A percentile compares a stretch with the other conserved stretches of the same genome.
Conservation (phyloP, 2,888 invertebrate genomes). For the Papilio gigon region DNA sequence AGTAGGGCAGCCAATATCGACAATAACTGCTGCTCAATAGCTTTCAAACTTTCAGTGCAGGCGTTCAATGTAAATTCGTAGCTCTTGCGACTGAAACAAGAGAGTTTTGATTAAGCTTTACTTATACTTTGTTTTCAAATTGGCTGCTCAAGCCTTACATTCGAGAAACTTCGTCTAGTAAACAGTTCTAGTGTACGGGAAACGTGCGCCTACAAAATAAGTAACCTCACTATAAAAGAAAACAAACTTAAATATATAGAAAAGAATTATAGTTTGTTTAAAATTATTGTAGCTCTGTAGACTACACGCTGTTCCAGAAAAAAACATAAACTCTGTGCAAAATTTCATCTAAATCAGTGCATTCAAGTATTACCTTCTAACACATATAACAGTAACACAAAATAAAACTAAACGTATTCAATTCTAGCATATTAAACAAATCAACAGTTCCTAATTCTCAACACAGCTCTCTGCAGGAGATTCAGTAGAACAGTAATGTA, state of each 20-base stretch:
- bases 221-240: too few relatives aligned
- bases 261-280: too few relatives aligned
- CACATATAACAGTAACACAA: too few relatives aligned
- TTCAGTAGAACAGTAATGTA: not conserved
- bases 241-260: too few relatives aligned
- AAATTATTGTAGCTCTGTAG: too few relatives aligned
- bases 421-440: not conserved
- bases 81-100: not conserved
- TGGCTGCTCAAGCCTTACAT: not conserved
- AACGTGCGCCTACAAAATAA: too few relatives aligned
- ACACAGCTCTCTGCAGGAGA: not conserved
- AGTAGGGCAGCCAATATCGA: constrained; percentile 20
- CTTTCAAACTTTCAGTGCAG: constrained; percentile 20
- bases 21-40: constrained; percentile 14
- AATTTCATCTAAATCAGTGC: too few relatives aligned
- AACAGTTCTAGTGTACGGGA: too few relatives aligned
- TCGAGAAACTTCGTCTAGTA: too few relatives aligned
- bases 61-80: not conserved
- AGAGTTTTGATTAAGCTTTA: not conserved
- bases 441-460: not conserved
- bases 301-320: too few relatives aligned
- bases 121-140: not conserved
- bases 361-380: too few relatives aligned
- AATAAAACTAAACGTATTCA: not conserved
- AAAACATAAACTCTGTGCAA: too few relatives aligned